Conservation (phyloP, 2,888 invertebrate species). For the Formica aserva region DNA sequence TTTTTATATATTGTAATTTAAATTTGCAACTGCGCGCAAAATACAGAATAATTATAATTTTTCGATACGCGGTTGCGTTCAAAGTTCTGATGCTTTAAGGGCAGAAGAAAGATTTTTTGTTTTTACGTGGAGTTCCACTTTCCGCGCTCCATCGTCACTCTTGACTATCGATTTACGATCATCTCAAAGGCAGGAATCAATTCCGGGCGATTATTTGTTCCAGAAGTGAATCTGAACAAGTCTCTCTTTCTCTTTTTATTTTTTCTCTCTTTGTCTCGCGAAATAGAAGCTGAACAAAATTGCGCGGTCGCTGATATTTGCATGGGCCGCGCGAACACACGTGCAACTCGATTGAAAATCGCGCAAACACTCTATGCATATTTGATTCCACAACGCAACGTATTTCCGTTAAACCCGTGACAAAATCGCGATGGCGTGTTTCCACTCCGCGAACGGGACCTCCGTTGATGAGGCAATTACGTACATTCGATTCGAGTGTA, state of each 20-base stretch:
- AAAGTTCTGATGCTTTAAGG: constrained; percentile 59
- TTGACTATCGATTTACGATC: constrained; percentile 38
- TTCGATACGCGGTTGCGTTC: constrained; percentile 42
- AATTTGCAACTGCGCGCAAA: constrained; percentile 40
- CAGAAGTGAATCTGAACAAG: background rate
- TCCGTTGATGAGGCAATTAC: constrained; percentile 50
- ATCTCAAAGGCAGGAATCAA: constrained; percentile 38
- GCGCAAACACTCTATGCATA: constrained; percentile 46
- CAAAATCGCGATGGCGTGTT: constrained; percentile 49
- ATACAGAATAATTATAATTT: constrained; percentile 51
- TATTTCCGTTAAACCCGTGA: constrained; percentile 34
- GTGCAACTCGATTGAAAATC: constrained; percentile 56
- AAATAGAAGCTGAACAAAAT: constrained; percentile 34
- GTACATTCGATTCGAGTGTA: constrained; percentile 45
- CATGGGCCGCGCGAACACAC: constrained; percentile 29
- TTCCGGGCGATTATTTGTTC: constrained; percentile 30
- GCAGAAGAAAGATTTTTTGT: constrained; percentile 30
- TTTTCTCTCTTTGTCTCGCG: constrained; percentile 13
- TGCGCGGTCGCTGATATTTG: constrained; percentile 42
- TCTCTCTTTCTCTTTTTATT: background rate
- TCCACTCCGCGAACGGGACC: constrained; percentile 42
- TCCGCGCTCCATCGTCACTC: constrained; percentile 28
- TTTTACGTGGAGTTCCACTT: constrained; percentile 38
- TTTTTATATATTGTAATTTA: background rate
- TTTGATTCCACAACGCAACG: constrained; percentile 38